Evolutionary conservation across 2,888 invertebrate species (phyloP).

Genomic region (Nipponacmea schrenckii): DNA sequence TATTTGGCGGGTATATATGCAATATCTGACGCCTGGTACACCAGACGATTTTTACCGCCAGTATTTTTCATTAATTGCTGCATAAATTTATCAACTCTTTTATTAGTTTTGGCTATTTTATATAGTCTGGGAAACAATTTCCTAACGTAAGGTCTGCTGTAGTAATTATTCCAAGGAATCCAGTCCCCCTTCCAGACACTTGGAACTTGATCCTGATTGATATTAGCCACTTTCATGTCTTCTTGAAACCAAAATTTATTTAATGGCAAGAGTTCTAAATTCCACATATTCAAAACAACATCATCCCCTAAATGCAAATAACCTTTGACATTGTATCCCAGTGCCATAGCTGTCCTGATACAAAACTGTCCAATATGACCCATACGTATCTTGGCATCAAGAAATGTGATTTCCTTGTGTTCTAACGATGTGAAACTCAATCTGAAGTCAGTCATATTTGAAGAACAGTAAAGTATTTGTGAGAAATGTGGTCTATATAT

Average conservation of each 20-base stretch:
- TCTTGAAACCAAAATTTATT: background rate
- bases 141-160: background rate
- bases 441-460: background rate
- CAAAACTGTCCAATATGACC: background rate
- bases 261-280: background rate
- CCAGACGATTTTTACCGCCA: background rate
- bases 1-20: background rate
- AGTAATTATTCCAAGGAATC: background rate
- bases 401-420: background rate
- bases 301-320: background rate
- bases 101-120: background rate
- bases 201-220: background rate
- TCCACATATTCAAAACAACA: background rate
- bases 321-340: background rate
- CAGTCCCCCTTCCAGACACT: background rate
- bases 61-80: background rate
- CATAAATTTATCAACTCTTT: background rate
- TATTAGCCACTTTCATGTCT: background rate
- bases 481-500: background rate
- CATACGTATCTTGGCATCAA: background rate
- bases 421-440: background rate
- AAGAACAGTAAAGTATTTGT: background rate
- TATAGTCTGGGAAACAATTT: background rate
- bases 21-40: conserved; percentile 1
- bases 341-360: background rate